A percentile compares a stretch with the other conserved stretches of the same genome.
Evolutionary conservation across 2,113 vertebrate species (phyloP).

Genomic region (Nothoprocta perdicaria): DNA sequence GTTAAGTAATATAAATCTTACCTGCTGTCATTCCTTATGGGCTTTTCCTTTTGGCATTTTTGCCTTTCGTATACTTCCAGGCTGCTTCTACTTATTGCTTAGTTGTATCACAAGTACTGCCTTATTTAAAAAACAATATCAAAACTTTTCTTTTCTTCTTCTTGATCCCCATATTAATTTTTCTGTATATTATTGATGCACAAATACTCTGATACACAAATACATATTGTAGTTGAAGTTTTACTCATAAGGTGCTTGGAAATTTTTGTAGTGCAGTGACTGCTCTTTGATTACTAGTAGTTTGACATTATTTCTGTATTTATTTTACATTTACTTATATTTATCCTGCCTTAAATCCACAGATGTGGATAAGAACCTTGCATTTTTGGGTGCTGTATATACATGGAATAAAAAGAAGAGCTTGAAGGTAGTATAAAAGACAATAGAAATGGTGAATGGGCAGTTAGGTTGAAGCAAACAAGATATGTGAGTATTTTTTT

Average conservation of each 20-base stretch:
- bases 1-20: not conserved
- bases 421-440: not conserved
- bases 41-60: not conserved
- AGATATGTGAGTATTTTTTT: not conserved
- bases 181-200: not conserved
- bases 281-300: not conserved
- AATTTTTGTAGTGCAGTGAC: not conserved
- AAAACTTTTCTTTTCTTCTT: not conserved
- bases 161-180: not conserved
- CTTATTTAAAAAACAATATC: not conserved
- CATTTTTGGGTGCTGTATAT: not conserved
- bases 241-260: not conserved
- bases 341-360: not conserved
- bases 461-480: not conserved
- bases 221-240: not conserved
- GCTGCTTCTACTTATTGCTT: not conserved
- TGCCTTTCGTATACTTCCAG: not conserved
- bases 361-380: not conserved
- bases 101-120: no score
- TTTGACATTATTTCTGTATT: not conserved
- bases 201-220: no score
- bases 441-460: not conserved
- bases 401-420: not conserved
- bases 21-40: not conserved
- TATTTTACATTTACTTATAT: not conserved